These are phyloP conservation scores for Ophiothrix spiculata DNA, from an alignment of 35 echinoderm and acorn worm genomes.

Conservation along the genomic window DNA sequence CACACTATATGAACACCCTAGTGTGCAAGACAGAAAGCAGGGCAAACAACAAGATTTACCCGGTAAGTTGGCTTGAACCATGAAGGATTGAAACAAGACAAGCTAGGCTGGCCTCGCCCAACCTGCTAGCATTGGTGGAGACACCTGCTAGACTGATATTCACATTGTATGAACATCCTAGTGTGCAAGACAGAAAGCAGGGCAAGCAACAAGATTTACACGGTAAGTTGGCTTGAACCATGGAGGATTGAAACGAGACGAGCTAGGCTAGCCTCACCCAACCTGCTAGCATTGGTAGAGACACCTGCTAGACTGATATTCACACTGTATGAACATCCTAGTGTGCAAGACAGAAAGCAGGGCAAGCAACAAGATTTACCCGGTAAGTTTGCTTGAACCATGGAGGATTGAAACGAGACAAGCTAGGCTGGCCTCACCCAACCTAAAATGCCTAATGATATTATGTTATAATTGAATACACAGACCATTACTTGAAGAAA, in stretches of 20 bases:
- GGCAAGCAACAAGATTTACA: slow-evolving; percentile 46
- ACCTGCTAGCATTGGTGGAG: slow-evolving; percentile 39
- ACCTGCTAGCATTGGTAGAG: slow-evolving; percentile 39
- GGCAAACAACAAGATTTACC: slow-evolving; percentile 47
- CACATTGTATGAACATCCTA: slow-evolving; percentile 78
- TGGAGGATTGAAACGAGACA: too few relatives aligned
- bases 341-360: slow-evolving; percentile 56
- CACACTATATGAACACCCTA: slow-evolving; percentile 78
- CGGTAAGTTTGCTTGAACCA: too few relatives aligned
- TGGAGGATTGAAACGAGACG: too few relatives aligned
- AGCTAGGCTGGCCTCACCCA: too few relatives aligned
- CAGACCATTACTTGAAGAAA: not conserved
- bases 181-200: slow-evolving; percentile 56
- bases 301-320: slow-evolving; percentile 72
- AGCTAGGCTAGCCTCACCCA: slow-evolving; percentile 44
- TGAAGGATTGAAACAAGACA: too few relatives aligned
- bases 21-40: slow-evolving; percentile 56
- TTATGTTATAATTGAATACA: too few relatives aligned
- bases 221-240: too few relatives aligned
- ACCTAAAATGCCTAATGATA: too few relatives aligned
- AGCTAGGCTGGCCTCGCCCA: slow-evolving; percentile 44
- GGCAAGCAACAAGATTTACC: slow-evolving; percentile 47
- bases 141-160: slow-evolving; percentile 72
- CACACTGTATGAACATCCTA: slow-evolving; percentile 78
- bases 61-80: too few relatives aligned